Evolutionary conservation across 2,797 vertebrate species (phyloP).

Genomic region (Natrix natrix): DNA sequence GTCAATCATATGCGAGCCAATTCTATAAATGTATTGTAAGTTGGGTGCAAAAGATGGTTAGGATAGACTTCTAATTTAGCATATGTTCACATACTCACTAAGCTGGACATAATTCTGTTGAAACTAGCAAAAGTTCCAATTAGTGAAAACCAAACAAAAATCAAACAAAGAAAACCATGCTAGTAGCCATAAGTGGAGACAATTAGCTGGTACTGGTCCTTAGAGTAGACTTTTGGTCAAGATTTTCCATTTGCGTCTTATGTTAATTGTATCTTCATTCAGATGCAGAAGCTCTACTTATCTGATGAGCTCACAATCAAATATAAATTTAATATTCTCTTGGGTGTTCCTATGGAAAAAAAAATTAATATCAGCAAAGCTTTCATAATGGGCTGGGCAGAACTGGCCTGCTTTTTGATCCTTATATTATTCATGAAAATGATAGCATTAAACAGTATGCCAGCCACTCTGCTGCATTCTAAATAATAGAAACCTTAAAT

Average conservation of each 20-base stretch:
- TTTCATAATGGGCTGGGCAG: not conserved
- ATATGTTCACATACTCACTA: not conserved
- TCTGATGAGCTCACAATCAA: not conserved
- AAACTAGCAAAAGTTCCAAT: not conserved
- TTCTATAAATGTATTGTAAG: not conserved
- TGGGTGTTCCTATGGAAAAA: not conserved
- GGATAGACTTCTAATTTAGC: not conserved
- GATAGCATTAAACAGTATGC: not conserved
- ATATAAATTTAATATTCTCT: not conserved
- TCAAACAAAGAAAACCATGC: not conserved
- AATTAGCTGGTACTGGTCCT: not conserved
- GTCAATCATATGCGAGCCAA: not conserved
- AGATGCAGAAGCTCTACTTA: not conserved
- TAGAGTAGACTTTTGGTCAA: not conserved
- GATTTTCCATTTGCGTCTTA: not conserved
- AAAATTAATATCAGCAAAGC: not conserved
- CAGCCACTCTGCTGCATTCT: rapidly evolving
- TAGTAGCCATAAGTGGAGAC: not conserved
- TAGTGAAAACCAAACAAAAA: not conserved
- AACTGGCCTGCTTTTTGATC: not conserved
- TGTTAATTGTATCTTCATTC: not conserved
- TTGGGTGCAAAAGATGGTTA: not conserved
- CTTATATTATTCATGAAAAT: constrained; percentile 4
- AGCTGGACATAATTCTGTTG: not conserved
- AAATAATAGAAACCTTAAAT: not conserved